Conservation (phyloP, 2,113 vertebrate species). For the Clinocottus analis region DNA sequence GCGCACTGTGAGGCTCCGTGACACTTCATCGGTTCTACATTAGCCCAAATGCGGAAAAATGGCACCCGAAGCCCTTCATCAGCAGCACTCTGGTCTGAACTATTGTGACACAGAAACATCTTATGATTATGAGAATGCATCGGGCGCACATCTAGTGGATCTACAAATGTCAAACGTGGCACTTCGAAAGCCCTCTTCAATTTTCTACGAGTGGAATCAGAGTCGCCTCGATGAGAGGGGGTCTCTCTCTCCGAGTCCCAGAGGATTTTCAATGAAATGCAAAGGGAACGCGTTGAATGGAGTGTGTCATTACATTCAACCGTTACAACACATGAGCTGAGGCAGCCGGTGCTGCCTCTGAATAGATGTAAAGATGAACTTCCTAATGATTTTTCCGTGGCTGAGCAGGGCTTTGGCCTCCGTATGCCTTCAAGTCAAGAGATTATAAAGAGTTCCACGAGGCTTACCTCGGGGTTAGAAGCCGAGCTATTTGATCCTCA, state of each 20-base stretch:
- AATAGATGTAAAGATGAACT: slow-evolving; percentile 26
- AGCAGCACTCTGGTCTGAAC: slow-evolving; percentile 25
- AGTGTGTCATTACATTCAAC: slow-evolving; percentile 28
- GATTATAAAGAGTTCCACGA: slow-evolving; percentile 23
- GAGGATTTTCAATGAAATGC: slow-evolving; percentile 39
- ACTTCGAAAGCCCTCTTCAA: slow-evolving; percentile 45
- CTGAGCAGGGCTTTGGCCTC: slow-evolving; percentile 8
- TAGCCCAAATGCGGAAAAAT: slow-evolving; percentile 33
- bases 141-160: not conserved
- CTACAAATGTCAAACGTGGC: slow-evolving; percentile 59
- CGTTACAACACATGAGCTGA: slow-evolving; percentile 6
- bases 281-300: slow-evolving; percentile 30
- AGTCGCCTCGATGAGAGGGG: slow-evolving; percentile 32
- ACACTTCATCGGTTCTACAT: slow-evolving; percentile 56
- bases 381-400: slow-evolving; percentile 5
- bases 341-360: slow-evolving; percentile 9
- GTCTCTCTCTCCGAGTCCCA: slow-evolving; percentile 13
- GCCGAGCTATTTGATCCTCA: slow-evolving; percentile 4
- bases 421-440: slow-evolving; percentile 12
- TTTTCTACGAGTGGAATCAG: slow-evolving; percentile 55
- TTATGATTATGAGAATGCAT: slow-evolving; percentile 47
- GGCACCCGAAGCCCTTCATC: slow-evolving; percentile 15
- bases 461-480: slow-evolving; percentile 3
- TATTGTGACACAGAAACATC: slow-evolving; percentile 26
- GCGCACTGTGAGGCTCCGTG: slow-evolving; percentile 17